Base-by-base conservation (phyloP, 2,888 invertebrate genomes). In the Nemotelus nigrinus region DNA sequence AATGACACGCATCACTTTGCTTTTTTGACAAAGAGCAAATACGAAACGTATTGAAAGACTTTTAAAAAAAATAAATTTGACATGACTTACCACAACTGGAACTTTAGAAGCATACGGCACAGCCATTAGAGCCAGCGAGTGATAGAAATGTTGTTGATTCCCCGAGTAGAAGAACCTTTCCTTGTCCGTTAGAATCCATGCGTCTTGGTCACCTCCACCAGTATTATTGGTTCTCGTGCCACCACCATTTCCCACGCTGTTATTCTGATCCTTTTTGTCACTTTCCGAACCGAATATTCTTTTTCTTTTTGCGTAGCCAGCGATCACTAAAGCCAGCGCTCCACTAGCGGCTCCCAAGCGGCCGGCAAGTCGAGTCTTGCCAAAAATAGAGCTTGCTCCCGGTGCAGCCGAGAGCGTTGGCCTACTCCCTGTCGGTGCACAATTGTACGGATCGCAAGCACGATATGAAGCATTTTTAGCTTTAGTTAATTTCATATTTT, bases 81-180 rank as follows among this genome's bases (percentile, higher is more conserved):
- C 10, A 10, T 63, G 1, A 43, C 74, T 74, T 47, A 74, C 74
- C 74, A 74, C 6, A 3, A 48, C 41, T 45, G 74, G 74, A 41
- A 4, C 39, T 41, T 41, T 60, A 8, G 74, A 47, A 5, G 74
- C 48, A 25, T 63, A 48, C 3, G 74, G 60, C 7, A 60, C 74
- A 3, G 60, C 63, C 74, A 74, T 74, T 39, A 74, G 55, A 4
- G 74, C 74, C 3, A 74, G 74, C 8, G 74, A 74, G 50, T 74
- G 74, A 60, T 74, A 74, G 48, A 74, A 74, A 45, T 74, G 74
- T 41, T 48, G 63, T 41, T 74, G 74, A 60, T 74, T 74, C 41
- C 60, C 74, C 0, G 60, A 60, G 41, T 60, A 39, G n/a, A 74
- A 53, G 55, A 70, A 70, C 1, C 55, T 45, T 43, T 70, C 53